Conservation (phyloP, 30 jellyfish, hydroid and myxozoan species). For the Rhopilema esculentum region DNA sequence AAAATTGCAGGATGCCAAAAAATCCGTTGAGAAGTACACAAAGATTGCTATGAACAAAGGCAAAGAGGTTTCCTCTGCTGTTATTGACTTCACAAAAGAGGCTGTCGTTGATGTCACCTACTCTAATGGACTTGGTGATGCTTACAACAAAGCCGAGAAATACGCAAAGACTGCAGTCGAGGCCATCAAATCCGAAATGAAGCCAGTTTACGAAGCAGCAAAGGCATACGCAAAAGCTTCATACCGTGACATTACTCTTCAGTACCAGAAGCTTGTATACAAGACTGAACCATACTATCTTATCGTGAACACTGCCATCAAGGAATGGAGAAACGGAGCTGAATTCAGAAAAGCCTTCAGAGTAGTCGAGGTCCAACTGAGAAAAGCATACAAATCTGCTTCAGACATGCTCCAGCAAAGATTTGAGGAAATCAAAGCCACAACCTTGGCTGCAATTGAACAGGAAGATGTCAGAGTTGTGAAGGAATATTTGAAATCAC, state of each 20-base stretch:
- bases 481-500: slow-evolving; percentile 50
- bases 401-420: slow-evolving; percentile 24
- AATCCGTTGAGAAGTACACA: slow-evolving; percentile 32
- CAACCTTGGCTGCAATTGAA: slow-evolving; percentile 24
- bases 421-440: slow-evolving; percentile 20
- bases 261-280: slow-evolving; percentile 35
- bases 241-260: neutral
- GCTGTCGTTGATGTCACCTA: slow-evolving; percentile 68
- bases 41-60: slow-evolving; percentile 46
- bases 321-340: slow-evolving; percentile 69
- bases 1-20: slow-evolving; percentile 24
- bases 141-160: slow-evolving; percentile 54
- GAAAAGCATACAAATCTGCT: slow-evolving; percentile 54
- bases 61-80: slow-evolving; percentile 43
- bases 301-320: slow-evolving; percentile 56
- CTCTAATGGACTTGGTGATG: slow-evolving; percentile 73
- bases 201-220: slow-evolving; percentile 30
- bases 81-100: slow-evolving; percentile 34
- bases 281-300: slow-evolving; percentile 70
- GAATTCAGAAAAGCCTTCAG: slow-evolving; percentile 79
- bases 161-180: slow-evolving; percentile 46
- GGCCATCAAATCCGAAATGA: slow-evolving; percentile 43
- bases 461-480: slow-evolving; percentile 50
- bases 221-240: slow-evolving; percentile 21
- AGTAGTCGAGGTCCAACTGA: slow-evolving; percentile 65